Evolutionary conservation across 1,140 invertebrate species (phyloP).

Genomic region (Drosophila sp.): DNA sequence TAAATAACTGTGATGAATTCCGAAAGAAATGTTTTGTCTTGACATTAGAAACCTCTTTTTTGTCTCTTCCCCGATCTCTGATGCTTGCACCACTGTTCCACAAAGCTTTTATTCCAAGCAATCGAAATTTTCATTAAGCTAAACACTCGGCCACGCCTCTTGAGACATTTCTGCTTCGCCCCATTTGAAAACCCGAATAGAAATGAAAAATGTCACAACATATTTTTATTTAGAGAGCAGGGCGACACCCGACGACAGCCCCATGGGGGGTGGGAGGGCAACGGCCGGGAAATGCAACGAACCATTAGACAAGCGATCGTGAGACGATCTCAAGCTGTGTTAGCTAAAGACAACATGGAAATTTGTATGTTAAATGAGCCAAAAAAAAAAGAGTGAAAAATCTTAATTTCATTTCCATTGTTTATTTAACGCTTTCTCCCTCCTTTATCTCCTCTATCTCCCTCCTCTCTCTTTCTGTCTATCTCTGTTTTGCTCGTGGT

Average conservation of each 20-base stretch:
- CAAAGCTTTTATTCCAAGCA: conserved; percentile 2
- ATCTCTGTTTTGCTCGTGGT: background rate
- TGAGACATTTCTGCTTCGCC: conserved; percentile 12
- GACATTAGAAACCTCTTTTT: too few relatives aligned
- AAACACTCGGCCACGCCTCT: conserved; percentile 29
- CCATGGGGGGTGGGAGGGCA: conserved; percentile 6
- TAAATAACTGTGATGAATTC: too few relatives aligned
- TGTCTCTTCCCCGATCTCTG: too few relatives aligned
- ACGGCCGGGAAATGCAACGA: conserved; percentile 25
- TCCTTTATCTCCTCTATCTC: background rate
- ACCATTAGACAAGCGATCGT: conserved; percentile 28
- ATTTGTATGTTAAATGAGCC: conserved; percentile 21
- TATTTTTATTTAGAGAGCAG: conserved; percentile 6
- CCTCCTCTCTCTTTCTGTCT: background rate
- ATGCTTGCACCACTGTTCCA: conserved; percentile 2
- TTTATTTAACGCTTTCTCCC: background rate
- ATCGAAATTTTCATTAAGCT: conserved; percentile 25
- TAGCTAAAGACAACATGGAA: background rate
- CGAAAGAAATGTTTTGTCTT: too few relatives aligned
- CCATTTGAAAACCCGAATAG: conserved; percentile 24
- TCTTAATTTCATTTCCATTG: background rate
- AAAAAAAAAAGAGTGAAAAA: background rate
- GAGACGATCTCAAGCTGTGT: conserved; percentile 27
- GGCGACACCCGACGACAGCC: conserved; percentile 6
- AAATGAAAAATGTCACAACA: conserved; percentile 34